These are phyloP conservation scores for Pegoplata infirma DNA, from an alignment of 2,888 invertebrate genomes.

Conservation along the genomic window DNA sequence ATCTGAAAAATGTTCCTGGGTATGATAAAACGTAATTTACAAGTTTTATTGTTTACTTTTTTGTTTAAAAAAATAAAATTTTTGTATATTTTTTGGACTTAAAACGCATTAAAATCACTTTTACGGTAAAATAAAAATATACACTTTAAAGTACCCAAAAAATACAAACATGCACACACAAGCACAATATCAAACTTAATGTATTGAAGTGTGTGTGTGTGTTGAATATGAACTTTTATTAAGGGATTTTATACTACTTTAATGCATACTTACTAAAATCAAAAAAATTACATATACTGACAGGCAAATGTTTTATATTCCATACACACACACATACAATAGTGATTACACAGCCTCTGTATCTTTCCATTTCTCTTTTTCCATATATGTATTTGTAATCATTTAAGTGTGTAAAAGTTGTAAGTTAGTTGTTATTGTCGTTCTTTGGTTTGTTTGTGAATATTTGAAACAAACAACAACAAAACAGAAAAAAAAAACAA, in stretches of 20 bases:
- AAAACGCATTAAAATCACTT: conserved; percentile 38
- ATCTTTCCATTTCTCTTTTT: background rate
- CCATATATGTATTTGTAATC: background rate
- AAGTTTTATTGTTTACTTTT: background rate
- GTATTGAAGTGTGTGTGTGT: conserved; percentile 13
- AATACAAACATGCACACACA: background rate
- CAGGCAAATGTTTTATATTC: background rate
- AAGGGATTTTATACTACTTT: conserved; percentile 24
- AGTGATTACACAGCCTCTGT: conserved; percentile 13
- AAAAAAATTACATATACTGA: background rate
- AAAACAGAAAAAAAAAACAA: background rate
- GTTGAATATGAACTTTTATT: conserved; percentile 23
- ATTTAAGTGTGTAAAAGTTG: no score
- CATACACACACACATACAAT: background rate
- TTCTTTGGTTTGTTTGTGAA: conserved; percentile 22
- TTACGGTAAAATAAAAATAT: conserved; percentile 17
- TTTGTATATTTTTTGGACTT: background rate
- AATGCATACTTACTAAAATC: conserved; percentile 11
- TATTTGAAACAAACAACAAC: background rate
- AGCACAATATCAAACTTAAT: no score
- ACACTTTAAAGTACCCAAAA: background rate
- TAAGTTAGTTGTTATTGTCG: conserved; percentile 2
- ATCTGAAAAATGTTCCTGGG: no score
- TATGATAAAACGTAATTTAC: background rate
- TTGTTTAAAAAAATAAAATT: background rate